phyloP scores from a whole-genome alignment of 2,113 vertebrate genomes.

The Progne subis region DNA sequence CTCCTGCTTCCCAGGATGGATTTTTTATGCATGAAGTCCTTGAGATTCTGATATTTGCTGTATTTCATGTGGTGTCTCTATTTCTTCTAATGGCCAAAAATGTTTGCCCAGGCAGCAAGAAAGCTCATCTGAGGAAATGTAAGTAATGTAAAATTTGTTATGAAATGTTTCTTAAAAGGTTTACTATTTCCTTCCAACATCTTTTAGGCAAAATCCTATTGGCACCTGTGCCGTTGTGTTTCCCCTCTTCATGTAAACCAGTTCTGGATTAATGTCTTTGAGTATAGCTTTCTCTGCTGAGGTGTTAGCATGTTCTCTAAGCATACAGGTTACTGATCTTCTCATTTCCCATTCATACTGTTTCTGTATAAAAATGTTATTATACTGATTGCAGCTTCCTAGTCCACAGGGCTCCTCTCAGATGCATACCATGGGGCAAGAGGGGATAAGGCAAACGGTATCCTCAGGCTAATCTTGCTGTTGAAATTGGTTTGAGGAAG shows the following conservation, averaged over 20 bases:
- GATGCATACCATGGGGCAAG: neutral
- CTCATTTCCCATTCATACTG: neutral
- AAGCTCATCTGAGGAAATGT: slow-evolving; percentile 65
- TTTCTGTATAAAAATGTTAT: neutral
- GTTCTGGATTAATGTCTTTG: neutral
- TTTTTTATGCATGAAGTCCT: slow-evolving; percentile 25
- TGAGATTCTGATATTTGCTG: slow-evolving; percentile 52
- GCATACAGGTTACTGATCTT: neutral
- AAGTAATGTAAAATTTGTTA: slow-evolving; percentile 28
- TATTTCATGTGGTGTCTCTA: slow-evolving; percentile 62
- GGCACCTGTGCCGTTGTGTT: neutral
- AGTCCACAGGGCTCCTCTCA: neutral
- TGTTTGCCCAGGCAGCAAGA: slow-evolving; percentile 22
- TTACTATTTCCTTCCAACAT: neutral
- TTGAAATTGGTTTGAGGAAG: neutral
- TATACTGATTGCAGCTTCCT: neutral
- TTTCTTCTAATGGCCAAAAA: slow-evolving; percentile 65
- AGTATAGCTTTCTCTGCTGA: neutral
- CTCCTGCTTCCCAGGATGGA: neutral
- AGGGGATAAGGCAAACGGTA: neutral
- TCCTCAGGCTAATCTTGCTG: neutral
- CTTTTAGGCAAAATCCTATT: neutral
- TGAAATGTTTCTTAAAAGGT: neutral
- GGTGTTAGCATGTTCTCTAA: neutral
- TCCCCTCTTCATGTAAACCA: neutral